These are phyloP conservation scores for Heliconius eleuchia DNA, from an alignment of 1,140 invertebrate species.

Conservation along the genomic window DNA sequence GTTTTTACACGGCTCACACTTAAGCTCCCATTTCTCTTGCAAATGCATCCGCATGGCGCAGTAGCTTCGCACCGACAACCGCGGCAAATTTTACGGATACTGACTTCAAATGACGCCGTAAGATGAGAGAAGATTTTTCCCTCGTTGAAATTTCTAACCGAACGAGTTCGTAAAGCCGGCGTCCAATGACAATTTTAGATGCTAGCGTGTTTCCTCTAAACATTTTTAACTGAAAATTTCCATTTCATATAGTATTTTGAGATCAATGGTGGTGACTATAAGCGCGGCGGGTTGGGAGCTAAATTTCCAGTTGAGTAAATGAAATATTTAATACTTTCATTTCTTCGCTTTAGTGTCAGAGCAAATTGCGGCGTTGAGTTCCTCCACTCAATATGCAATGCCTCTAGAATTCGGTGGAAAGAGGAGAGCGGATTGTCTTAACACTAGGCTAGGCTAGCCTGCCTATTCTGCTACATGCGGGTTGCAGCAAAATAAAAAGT, in stretches of 20 bases:
- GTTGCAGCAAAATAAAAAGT: too few relatives aligned
- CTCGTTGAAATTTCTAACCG: constrained; percentile 66
- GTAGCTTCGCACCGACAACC: constrained; percentile 53
- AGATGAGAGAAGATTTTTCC: constrained; percentile 66
- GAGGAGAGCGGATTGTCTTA: too few relatives aligned
- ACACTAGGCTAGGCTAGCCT: too few relatives aligned
- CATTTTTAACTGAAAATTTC: constrained; percentile 49
- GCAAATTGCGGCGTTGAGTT: too few relatives aligned
- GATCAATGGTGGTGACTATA: too few relatives aligned
- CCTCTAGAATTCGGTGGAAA: too few relatives aligned
- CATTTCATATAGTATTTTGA: constrained; percentile 30
- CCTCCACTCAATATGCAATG: too few relatives aligned
- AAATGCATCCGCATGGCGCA: constrained; percentile 46
- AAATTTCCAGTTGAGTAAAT: too few relatives aligned
- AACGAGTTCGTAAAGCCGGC: constrained; percentile 55
- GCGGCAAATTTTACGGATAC: constrained; percentile 75
- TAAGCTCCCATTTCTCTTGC: constrained; percentile 37
- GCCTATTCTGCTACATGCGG: too few relatives aligned
- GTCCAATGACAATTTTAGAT: constrained; percentile 56
- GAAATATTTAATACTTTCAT: too few relatives aligned
- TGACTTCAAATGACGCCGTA: constrained; percentile 71
- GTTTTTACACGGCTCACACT: constrained; percentile 32
- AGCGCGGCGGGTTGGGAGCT: too few relatives aligned
- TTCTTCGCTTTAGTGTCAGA: too few relatives aligned
- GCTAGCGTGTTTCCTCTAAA: constrained; percentile 47